Conservation (phyloP, 1,140 invertebrate species). For the Cherax quadricarinatus region DNA sequence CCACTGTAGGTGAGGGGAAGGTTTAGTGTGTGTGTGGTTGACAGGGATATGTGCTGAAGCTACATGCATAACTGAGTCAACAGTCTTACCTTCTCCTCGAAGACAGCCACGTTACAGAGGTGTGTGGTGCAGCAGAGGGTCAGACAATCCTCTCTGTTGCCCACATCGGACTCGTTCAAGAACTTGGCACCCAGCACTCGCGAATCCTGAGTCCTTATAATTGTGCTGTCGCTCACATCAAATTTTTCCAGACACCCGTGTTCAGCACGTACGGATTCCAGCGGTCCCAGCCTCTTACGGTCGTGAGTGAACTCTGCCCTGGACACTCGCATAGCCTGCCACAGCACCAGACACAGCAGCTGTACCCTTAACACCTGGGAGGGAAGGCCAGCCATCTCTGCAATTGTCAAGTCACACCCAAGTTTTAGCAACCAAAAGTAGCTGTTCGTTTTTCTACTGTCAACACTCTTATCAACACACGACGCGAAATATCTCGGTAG, state of each 20-base stretch:
- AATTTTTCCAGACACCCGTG: constrained; percentile 83
- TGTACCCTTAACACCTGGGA: background rate
- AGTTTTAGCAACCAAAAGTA: background rate
- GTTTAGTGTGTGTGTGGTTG: too few relatives aligned
- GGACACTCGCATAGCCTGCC: background rate
- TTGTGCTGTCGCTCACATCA: constrained; percentile 90
- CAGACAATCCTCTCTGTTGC: constrained; percentile 87
- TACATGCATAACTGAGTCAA: too few relatives aligned
- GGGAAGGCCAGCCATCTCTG: constrained; percentile 32
- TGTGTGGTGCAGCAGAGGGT: constrained; percentile 90
- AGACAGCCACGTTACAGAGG: constrained; percentile 93
- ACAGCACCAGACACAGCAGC: background rate
- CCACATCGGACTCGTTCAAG: constrained; percentile 88
- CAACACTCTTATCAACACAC: constrained; percentile 47
- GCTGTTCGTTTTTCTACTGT: constrained; percentile 42
- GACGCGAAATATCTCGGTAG: constrained; percentile 2
- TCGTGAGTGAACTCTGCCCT: constrained; percentile 67
- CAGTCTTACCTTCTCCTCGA: constrained; percentile 88
- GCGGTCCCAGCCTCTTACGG: constrained; percentile 63
- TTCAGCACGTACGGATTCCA: constrained; percentile 63
- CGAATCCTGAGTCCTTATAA: constrained; percentile 93
- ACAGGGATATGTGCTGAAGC: too few relatives aligned
- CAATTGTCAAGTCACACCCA: background rate
- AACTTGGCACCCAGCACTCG: constrained; percentile 91
- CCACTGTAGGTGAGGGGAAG: too few relatives aligned